These are phyloP conservation scores for Phallusia fumigata DNA, from an alignment of 23 tunicate genomes.

Conservation along the genomic window DNA sequence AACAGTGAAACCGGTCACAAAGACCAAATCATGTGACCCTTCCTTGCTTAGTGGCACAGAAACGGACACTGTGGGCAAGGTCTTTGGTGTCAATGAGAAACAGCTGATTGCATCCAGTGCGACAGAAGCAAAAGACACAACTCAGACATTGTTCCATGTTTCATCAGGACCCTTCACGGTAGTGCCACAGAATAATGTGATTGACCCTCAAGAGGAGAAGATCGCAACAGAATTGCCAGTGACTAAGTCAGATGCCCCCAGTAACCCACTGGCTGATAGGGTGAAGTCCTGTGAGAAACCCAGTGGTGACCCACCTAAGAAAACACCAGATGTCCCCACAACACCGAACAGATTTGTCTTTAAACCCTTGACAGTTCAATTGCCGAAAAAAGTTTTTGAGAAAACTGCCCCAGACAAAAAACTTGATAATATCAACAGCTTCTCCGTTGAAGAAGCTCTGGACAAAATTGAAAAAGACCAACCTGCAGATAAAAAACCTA, in stretches of 20 bases:
- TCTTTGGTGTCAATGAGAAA: neutral
- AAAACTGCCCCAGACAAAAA: neutral
- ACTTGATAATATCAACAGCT: neutral
- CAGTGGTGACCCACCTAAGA: neutral
- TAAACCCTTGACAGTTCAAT: neutral
- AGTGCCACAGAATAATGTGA: neutral
- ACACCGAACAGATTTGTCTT: neutral
- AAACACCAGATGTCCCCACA: neutral
- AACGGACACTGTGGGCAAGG: neutral
- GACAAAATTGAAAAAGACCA: neutral
- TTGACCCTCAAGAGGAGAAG: neutral
- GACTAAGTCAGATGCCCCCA: neutral
- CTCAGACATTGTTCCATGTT: neutral
- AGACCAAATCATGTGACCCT: conserved; percentile 53
- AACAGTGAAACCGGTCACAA: conserved; percentile 55
- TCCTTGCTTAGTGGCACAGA: neutral
- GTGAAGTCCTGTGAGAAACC: neutral
- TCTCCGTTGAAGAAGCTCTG: neutral
- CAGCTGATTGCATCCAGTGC: neutral
- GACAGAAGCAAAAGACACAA: neutral
- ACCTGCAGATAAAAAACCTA: neutral
- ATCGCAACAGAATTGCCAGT: neutral
- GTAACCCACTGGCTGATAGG: neutral
- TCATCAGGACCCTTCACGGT: neutral
- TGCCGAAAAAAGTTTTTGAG: neutral